Percentiles rank a stretch among this genome's conserved stretches.
These are phyloP conservation scores for Eulemur rubriventer DNA, from an alignment of 2,797 vertebrate species.

Conservation along the genomic window DNA sequence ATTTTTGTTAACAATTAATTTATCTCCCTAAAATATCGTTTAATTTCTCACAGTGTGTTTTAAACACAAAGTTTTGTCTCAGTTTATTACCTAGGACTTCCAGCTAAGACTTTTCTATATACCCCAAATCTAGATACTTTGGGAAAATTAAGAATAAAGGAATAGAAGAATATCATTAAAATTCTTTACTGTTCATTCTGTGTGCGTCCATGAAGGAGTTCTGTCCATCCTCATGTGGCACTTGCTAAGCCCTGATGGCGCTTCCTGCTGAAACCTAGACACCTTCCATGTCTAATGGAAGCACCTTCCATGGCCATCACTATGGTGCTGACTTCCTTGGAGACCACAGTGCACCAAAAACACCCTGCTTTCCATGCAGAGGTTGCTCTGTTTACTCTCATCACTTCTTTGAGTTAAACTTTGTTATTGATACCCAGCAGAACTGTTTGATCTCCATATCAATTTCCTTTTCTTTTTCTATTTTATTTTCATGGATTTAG, in stretches of 20 bases:
- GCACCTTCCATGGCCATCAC: neutral
- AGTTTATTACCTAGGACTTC: neutral
- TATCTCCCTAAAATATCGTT: neutral
- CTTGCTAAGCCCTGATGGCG: neutral
- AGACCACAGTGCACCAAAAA: neutral
- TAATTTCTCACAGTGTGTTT: slow-evolving; percentile 12
- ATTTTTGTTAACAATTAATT: slow-evolving; percentile 14
- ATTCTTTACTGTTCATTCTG: neutral
- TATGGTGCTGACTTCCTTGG: neutral
- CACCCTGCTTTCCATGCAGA: neutral
- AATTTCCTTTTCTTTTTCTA: too few relatives aligned
- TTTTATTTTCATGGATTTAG: too few relatives aligned
- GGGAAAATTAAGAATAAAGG: neutral
- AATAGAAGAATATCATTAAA: neutral
- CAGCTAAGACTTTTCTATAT: neutral
- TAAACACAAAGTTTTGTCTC: neutral
- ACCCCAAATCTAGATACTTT: neutral
- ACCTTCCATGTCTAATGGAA: too few relatives aligned
- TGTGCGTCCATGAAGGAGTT: neutral
- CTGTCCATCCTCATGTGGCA: neutral
- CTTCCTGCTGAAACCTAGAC: neutral
- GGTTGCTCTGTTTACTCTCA: neutral
- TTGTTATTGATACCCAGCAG: neutral
- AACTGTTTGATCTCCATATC: neutral
- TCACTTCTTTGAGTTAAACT: neutral